Evolutionary conservation across 2,113 vertebrate genomes (phyloP).

Genomic region (Sebastes fasciatus): DNA sequence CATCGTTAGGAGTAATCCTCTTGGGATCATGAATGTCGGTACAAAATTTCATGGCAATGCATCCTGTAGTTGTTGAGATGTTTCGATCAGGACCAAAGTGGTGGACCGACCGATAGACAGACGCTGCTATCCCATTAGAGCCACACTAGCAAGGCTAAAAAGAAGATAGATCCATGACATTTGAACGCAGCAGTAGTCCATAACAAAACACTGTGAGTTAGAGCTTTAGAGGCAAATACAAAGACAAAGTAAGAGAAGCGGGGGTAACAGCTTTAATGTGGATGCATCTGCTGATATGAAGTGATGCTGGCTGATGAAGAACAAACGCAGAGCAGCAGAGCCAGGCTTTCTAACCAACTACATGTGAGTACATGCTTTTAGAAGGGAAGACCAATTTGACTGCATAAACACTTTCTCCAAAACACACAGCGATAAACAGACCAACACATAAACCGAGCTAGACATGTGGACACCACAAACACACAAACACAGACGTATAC

Average conservation of each 20-base stretch:
- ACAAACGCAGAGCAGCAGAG: background rate
- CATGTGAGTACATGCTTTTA: slow-evolving; percentile 50
- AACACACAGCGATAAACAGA: slow-evolving; percentile 64
- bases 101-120: no score
- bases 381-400: slow-evolving; percentile 46
- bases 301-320: slow-evolving; percentile 21
- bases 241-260: no score
- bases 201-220: background rate
- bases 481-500: slow-evolving; percentile 26
- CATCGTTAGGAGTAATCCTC: background rate
- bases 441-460: slow-evolving; percentile 50
- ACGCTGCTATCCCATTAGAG: no score
- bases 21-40: background rate
- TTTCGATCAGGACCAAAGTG: background rate
- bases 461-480: slow-evolving; percentile 23
- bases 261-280: background rate
- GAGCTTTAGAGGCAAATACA: background rate
- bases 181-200: background rate
- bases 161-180: background rate
- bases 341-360: slow-evolving; percentile 23
- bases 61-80: background rate
- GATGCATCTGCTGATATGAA: slow-evolving; percentile 15
- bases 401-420: slow-evolving; percentile 67
- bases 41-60: background rate
- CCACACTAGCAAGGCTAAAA: no score